Evolutionary conservation across 2,113 vertebrate species (phyloP), one percentile per base, ranked within the genome.

Genomic region (Arvicanthis niloticus): DNA sequence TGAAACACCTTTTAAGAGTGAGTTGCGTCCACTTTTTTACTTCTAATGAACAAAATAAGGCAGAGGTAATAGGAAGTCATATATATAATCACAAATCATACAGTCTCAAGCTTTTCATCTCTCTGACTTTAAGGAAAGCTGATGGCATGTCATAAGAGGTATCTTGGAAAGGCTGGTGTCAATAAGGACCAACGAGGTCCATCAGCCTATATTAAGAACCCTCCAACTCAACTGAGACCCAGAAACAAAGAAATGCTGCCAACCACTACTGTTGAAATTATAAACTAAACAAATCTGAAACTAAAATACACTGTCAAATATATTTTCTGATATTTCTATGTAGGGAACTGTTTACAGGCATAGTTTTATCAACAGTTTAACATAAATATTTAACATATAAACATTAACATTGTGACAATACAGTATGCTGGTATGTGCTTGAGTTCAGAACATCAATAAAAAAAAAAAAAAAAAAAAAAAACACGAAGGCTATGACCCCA

Each of bases 361-460:
- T 87, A 73, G 51, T 90, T 91, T 72, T 84, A 60, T 86, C 19
- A 94, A 58, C 56, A 62, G 68, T 76, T 95, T 4, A 82, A 34
- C 13, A 56, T 80, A 77, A 22, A 91, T 13, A 40, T 73, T 73
- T 73, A 73, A 73, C 21, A 42, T n/a, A 73, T 75, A 75, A 24
- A 75, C n/a, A 75, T 75, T 75, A 42, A 76, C 40, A 24, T 21
- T 56, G 53, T 9, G 22, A 19, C 17, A 42, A 65, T 87, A 17
- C 31, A 85, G 93, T 31, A 91, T 90, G 21, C 85, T 92, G 29
- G 26, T 29, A 22, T 76, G 87, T 76, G 45, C 51, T 92, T 60
- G 45, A 73, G 3, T 90, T 96, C 11, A 86, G 67, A 91, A 81
- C 65, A 94, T 17, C 48, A 34, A 85, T 56, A 88, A 94, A 96